A percentile compares a stretch with the other conserved stretches of the same genome.
Conservation (phyloP, 2,797 vertebrate species). For the Gymnoscopelus braueri region DNA sequence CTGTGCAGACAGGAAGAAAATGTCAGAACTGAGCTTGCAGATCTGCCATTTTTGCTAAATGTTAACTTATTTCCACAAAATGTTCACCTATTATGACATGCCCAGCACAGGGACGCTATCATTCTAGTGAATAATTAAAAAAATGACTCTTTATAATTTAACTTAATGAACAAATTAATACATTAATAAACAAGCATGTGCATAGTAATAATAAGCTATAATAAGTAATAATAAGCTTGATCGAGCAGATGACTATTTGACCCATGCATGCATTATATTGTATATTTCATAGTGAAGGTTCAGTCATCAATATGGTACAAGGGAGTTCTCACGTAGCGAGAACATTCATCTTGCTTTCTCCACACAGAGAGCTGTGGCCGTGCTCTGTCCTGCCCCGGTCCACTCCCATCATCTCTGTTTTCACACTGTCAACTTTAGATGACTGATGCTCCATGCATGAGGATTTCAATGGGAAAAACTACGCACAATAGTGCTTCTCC, state of each 20-base stretch:
- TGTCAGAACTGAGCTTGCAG: too few species aligned
- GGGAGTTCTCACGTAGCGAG: background rate
- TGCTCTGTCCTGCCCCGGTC: slow-evolving; percentile 36
- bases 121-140: too few species aligned
- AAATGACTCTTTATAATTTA: too few species aligned
- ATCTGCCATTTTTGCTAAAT: too few species aligned
- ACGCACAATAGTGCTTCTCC: slow-evolving; percentile 48
- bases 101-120: too few species aligned
- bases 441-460: slow-evolving; percentile 64
- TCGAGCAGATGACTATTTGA: background rate
- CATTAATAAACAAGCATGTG: too few species aligned
- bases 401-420: slow-evolving; percentile 55
- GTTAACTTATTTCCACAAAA: too few species aligned
- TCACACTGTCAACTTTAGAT: slow-evolving; percentile 58
- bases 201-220: too few species aligned
- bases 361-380: background rate
- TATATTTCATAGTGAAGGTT: background rate
- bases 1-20: too few species aligned
- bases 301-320: background rate
- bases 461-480: slow-evolving; percentile 64
- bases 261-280: background rate
- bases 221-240: too few species aligned
- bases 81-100: too few species aligned
- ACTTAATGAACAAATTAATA: too few species aligned
- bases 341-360: slow-evolving; percentile 20